phyloP scores from a whole-genome alignment of 2,797 vertebrate species.

The Sebastes elongatus region DNA sequence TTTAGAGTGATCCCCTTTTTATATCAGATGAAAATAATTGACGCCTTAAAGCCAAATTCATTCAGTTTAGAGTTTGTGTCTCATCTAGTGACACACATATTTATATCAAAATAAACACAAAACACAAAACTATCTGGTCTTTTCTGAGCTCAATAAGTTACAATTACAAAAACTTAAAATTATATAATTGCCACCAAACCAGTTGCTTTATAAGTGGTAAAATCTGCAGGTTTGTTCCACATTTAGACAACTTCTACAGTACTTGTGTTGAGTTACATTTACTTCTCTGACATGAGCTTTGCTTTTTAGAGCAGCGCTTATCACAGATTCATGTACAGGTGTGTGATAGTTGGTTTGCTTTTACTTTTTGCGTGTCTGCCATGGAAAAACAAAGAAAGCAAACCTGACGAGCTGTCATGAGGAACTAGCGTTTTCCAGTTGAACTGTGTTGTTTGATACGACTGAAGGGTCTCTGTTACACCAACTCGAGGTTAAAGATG shows the following conservation, averaged over 20 bases:
- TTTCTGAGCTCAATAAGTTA: constrained; percentile 50
- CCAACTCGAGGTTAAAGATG: constrained; percentile 64
- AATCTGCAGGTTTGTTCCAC: constrained; percentile 25
- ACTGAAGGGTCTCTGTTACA: constrained; percentile 53
- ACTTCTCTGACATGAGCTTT: constrained; percentile 56
- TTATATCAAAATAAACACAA: constrained; percentile 66
- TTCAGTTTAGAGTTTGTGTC: constrained; percentile 51
- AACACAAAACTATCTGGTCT: constrained; percentile 49
- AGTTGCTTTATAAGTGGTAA: constrained; percentile 3
- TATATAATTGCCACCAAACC: constrained; percentile 10
- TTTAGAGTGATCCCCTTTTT: constrained; percentile 52
- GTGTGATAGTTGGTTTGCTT: constrained; percentile 72
- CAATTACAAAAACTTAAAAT: constrained; percentile 14
- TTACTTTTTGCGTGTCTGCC: constrained; percentile 64
- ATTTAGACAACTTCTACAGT: constrained; percentile 34
- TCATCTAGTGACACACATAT: constrained; percentile 62
- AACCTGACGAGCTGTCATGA: constrained; percentile 53
- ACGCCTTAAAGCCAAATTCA: constrained; percentile 46
- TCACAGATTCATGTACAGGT: constrained; percentile 68
- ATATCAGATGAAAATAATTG: constrained; percentile 30
- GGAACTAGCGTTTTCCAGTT: constrained; percentile 63
- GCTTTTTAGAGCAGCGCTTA: constrained; percentile 55
- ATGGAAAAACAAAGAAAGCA: constrained; percentile 57
- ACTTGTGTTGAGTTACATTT: constrained; percentile 50
- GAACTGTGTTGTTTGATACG: constrained; percentile 61